Evolutionary conservation across 2,113 vertebrate genomes (phyloP).

Genomic region (Mionectes macconnelli): DNA sequence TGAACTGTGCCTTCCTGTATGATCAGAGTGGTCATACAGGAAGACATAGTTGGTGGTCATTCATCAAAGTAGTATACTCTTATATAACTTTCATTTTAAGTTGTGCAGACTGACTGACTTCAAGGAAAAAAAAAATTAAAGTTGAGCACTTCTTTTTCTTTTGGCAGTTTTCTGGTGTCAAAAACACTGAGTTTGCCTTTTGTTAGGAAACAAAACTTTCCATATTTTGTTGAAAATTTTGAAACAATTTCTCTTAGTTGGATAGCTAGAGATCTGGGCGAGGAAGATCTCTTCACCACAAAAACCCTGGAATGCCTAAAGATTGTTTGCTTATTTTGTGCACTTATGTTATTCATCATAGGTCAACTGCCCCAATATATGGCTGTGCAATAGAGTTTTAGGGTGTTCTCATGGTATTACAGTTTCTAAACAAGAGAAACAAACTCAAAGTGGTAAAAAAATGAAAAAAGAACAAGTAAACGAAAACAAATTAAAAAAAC

Average conservation of each 20-base stretch:
- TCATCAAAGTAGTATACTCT: neutral
- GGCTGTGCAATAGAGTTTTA: neutral
- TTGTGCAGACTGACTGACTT: neutral
- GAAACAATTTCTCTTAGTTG: neutral
- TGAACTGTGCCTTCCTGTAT: neutral
- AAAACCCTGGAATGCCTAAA: neutral
- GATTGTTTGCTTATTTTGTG: neutral
- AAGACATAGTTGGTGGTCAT: too few species aligned
- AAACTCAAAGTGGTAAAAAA: neutral
- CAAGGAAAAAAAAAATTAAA: neutral
- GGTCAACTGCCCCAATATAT: neutral
- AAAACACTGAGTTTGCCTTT: neutral
- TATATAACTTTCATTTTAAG: neutral
- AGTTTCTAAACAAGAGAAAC: neutral
- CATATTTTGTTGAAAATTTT: neutral
- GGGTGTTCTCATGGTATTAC: neutral
- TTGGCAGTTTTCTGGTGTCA: neutral
- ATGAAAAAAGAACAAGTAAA: neutral
- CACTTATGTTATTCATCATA: neutral
- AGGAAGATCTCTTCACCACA: neutral
- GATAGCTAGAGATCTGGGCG: neutral
- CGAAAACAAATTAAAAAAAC: too few species aligned
- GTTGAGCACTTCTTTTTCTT: neutral
- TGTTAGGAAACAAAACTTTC: neutral
- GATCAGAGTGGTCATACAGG: too few species aligned